Evolutionary conservation across 2,888 invertebrate species (phyloP), one percentile per base, ranked within the genome.

Genomic region (Anagyrus pseudococci): DNA sequence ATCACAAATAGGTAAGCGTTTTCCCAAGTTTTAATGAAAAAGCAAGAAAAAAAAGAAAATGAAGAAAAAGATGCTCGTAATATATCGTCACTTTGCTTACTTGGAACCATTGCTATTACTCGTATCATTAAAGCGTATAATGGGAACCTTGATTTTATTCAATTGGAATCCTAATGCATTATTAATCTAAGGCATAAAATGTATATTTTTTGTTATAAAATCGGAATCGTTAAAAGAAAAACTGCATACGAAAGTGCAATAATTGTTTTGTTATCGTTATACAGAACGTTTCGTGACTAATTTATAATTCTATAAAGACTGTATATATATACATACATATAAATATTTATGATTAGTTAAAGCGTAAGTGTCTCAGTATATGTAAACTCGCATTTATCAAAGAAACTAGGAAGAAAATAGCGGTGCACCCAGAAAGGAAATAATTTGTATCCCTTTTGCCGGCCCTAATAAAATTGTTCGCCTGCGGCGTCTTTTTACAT

Each of bases 351-450:
- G 49, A 67, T 67, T 64, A 67, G 40, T 67, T 68, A 67, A 65
- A 58, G 68, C 64, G 59, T 72, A 67, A 63, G 64, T 69, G 71
- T 71, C 70, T 71, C 69, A 56, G 56, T 55, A 55, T 40, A 49
- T 63, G 54, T 71, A n/a, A n/a, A 71, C 66, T 70, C 69, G 71
- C 71, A 72, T 71, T 70, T 72, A 70, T 67, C 48, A 59, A 70
- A 63, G 62, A 62, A 58, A 60, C 59, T 69, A 71, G 68, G 60
- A 62, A 68, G 57, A 29, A 66, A 69, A 68, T 69, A 67, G 66
- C 26, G 49, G 60, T 62, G 59, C 62, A 66, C 48, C 44, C 53
- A 1, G 54, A 55, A 55, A 58, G 10, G 13, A 50, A 47, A 62
- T 52, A 22, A 56, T 61, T 65, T 48, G 20, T 59, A 56, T 43